Evolutionary conservation across 2,888 invertebrate species (phyloP).

Genomic region (Liodrosophila aerea): DNA sequence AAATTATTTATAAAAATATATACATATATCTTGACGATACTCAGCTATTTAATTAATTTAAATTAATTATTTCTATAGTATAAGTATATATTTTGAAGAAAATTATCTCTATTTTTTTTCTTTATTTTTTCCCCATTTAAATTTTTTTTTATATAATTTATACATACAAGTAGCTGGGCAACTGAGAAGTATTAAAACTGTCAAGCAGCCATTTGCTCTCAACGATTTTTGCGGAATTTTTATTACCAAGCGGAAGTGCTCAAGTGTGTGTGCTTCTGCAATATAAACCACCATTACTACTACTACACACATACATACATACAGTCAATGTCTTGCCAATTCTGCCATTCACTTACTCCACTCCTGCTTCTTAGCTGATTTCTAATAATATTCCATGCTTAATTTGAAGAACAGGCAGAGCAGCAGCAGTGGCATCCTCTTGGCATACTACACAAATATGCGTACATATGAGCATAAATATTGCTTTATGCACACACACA

Average conservation of each 20-base stretch:
- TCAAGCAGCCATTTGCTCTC: neutral
- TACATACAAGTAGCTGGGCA: too few species aligned
- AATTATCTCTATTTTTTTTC: too few species aligned
- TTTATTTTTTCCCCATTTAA: too few species aligned
- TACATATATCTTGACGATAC: too few species aligned
- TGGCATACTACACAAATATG: too few species aligned
- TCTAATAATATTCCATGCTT: constrained; percentile 72
- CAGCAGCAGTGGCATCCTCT: too few species aligned
- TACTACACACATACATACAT: constrained; percentile 3
- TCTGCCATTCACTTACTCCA: neutral
- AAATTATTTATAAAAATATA: too few species aligned
- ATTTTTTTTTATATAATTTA: too few species aligned
- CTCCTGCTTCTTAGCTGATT: constrained; percentile 39
- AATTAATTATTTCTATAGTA: too few species aligned
- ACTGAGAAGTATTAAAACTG: too few species aligned
- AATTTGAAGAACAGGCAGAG: constrained; percentile 42
- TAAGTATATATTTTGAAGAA: too few species aligned
- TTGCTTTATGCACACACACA: constrained; percentile 64
- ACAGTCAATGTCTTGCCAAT: constrained; percentile 1
- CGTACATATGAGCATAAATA: constrained; percentile 59
- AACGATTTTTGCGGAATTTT: constrained; percentile 56
- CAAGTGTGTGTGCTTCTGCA: constrained; percentile 30
- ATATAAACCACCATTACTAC: constrained; percentile 17
- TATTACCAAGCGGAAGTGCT: constrained; percentile 35
- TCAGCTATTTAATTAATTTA: too few species aligned